A percentile compares a stretch with the other conserved stretches of the same genome.
phyloP scores from a whole-genome alignment of 2,888 invertebrate species.

The Pandemis cinnamomeana region DNA sequence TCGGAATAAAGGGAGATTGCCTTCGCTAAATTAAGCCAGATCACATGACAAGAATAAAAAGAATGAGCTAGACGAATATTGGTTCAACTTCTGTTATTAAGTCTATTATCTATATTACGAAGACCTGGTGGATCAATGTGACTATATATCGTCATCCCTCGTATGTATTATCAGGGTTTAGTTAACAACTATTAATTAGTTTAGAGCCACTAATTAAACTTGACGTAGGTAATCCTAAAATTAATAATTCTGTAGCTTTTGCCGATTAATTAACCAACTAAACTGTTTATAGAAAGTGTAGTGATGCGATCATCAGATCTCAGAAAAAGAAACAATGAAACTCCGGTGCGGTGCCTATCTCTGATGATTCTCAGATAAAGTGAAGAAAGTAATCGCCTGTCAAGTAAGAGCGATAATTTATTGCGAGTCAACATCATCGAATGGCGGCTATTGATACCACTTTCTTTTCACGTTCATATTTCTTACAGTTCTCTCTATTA shows the following conservation, averaged over 20 bases:
- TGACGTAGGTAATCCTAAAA: neutral
- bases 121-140: neutral
- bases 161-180: neutral
- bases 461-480: constrained; percentile 58
- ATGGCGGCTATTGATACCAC: constrained; percentile 53
- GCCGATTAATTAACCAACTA: constrained; percentile 6
- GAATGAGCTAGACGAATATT: neutral
- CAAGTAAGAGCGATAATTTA: constrained; percentile 58
- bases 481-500: constrained; percentile 44
- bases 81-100: neutral
- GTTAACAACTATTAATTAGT: neutral
- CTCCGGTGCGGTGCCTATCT: constrained; percentile 47
- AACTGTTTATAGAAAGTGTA: constrained; percentile 59
- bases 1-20: constrained; percentile 30
- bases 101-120: neutral
- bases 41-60: constrained; percentile 15
- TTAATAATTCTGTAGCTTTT: neutral
- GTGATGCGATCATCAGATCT: constrained; percentile 45
- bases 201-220: neutral
- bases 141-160: no score
- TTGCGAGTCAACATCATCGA: constrained; percentile 55
- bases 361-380: constrained; percentile 41
- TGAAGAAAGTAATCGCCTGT: constrained; percentile 61
- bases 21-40: constrained; percentile 6
- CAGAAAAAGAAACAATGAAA: constrained; percentile 60